Evolutionary conservation across 2,888 invertebrate genomes (phyloP).

Genomic region (Chrysopilus asiliformis): DNA sequence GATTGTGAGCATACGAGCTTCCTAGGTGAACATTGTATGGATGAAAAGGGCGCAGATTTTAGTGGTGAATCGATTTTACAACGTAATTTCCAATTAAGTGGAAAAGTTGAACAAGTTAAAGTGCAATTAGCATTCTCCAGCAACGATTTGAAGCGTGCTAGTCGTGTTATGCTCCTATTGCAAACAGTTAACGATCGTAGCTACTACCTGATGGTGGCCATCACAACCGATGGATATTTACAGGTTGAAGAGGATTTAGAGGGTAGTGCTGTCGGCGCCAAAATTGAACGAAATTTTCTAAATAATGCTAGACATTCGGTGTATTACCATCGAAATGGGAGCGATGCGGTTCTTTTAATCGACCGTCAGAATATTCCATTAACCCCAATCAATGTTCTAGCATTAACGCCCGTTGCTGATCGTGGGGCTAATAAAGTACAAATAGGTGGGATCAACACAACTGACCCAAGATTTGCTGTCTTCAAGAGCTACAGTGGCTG

Average conservation of each 20-base stretch:
- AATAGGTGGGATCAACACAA: conserved; percentile 74
- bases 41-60: conserved; percentile 82
- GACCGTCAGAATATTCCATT: conserved; percentile 63
- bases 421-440: conserved; percentile 69
- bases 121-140: conserved; percentile 79
- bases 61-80: conserved; percentile 74
- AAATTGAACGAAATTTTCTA: conserved; percentile 65
- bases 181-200: conserved; percentile 75
- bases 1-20: conserved; percentile 83
- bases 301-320: conserved; percentile 68
- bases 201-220: conserved; percentile 68
- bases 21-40: conserved; percentile 74
- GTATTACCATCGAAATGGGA: conserved; percentile 51
- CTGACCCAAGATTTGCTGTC: conserved; percentile 65
- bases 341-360: conserved; percentile 56
- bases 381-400: conserved; percentile 52
- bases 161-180: conserved; percentile 61
- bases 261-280: conserved; percentile 53
- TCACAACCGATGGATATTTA: conserved; percentile 70
- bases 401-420: conserved; percentile 51
- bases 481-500: conserved; percentile 84
- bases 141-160: conserved; percentile 61
- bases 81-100: conserved; percentile 58
- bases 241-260: conserved; percentile 78
- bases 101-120: conserved; percentile 62